phyloP scores from a whole-genome alignment of 2,113 vertebrate species.

The Blennius ocellaris region DNA sequence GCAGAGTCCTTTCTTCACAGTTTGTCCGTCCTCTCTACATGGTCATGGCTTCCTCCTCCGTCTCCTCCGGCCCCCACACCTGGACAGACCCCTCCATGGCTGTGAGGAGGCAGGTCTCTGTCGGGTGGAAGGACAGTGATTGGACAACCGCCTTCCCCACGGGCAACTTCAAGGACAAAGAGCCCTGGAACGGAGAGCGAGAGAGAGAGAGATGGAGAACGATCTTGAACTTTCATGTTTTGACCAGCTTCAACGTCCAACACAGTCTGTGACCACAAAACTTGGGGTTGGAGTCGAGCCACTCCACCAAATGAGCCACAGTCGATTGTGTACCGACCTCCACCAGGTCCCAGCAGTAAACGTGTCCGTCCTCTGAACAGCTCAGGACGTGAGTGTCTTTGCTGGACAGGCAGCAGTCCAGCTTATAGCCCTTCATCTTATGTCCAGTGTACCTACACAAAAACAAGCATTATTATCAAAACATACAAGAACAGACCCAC shows the following conservation, averaged over 20 bases:
- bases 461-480: background rate
- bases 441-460: constrained; percentile 88
- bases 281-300: too few relatives aligned
- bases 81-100: constrained; percentile 87
- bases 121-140: constrained; percentile 91
- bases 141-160: constrained; percentile 90
- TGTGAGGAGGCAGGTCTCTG: constrained; percentile 85
- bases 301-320: too few relatives aligned
- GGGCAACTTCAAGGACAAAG: constrained; percentile 81
- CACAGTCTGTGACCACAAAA: too few relatives aligned
- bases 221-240: too few relatives aligned
- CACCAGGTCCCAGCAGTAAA: constrained; percentile 95
- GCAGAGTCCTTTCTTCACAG: background rate
- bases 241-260: too few relatives aligned
- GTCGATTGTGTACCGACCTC: constrained; percentile 80
- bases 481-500: too few relatives aligned
- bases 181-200: constrained; percentile 82
- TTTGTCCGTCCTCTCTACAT: constrained; percentile 17
- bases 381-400: constrained; percentile 91
- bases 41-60: constrained; percentile 34
- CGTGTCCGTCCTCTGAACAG: constrained; percentile 92
- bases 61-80: constrained; percentile 87
- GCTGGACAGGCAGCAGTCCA: constrained; percentile 92
- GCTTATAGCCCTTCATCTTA: constrained; percentile 90
- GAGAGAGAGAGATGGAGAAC: too few relatives aligned